Percentiles rank a stretch among this genome's conserved stretches.
These are phyloP conservation scores for Ptycholaimellus sp. DNA, from an alignment of 2,888 invertebrate genomes.

Conservation along the genomic window DNA sequence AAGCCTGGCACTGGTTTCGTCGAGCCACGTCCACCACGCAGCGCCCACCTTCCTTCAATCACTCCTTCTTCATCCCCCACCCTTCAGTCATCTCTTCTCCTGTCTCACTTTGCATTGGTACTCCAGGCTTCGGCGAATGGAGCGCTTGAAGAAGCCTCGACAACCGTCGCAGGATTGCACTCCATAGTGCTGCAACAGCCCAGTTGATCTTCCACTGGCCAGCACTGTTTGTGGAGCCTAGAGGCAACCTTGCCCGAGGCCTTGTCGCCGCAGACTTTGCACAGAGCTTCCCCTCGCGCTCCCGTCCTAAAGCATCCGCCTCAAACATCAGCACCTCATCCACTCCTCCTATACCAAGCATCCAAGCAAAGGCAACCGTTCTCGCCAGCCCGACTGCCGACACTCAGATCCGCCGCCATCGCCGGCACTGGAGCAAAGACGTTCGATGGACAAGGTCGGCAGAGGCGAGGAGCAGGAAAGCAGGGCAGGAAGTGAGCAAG, in stretches of 20 bases:
- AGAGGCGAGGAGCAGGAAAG: no score
- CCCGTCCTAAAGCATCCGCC: no score
- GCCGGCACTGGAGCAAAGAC: no score
- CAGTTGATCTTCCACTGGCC: not conserved
- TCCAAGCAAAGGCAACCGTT: not conserved
- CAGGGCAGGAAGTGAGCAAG: no score
- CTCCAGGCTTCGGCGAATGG: constrained; percentile 39
- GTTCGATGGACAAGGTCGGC: no score
- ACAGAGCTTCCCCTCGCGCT: constrained; percentile 8
- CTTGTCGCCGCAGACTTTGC: constrained; percentile 16
- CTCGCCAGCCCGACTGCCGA: no score
- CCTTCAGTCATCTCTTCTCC: no score
- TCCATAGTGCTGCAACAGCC: constrained; percentile 19
- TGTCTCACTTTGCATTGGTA: constrained; percentile 47
- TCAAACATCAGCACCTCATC: no score
- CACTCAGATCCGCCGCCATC: no score
- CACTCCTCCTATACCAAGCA: constrained; percentile 2
- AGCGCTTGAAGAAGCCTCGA: constrained; percentile 74
- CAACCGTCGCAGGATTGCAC: constrained; percentile 35
- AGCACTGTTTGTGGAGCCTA: not conserved
- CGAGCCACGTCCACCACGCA: constrained; percentile 73
- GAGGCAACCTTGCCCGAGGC: no score
- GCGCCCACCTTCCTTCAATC: constrained; percentile 55
- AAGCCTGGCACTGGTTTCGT: constrained; percentile 78
- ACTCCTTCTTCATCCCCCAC: no score